Evolutionary conservation across 2,888 invertebrate genomes (phyloP).

Genomic region (Nomada lathburiana): DNA sequence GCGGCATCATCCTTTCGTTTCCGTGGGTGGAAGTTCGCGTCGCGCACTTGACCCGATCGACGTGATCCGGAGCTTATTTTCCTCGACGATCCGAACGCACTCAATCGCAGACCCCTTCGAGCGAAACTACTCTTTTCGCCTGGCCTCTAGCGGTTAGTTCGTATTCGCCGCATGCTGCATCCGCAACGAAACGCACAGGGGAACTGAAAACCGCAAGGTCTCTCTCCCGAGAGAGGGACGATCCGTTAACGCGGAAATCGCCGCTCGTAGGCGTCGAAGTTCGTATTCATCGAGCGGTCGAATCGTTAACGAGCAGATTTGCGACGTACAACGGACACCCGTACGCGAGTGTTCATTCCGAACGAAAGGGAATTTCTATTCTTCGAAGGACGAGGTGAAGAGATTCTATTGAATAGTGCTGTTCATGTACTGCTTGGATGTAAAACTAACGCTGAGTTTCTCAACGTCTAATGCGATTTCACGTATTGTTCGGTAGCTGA

Average conservation of each 20-base stretch:
- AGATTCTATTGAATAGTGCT: too few relatives aligned
- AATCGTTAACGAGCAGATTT: constrained; percentile 59
- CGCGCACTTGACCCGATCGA: constrained; percentile 15
- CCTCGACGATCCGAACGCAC: constrained; percentile 31
- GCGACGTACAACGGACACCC: constrained; percentile 37
- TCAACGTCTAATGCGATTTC: too few relatives aligned
- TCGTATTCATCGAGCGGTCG: constrained; percentile 68
- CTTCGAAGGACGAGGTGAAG: not conserved
- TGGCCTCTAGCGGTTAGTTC: constrained; percentile 28
- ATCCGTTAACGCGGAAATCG: constrained; percentile 62
- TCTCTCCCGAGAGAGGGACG: constrained; percentile 44
- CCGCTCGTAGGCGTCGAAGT: constrained; percentile 64
- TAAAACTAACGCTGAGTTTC: not conserved
- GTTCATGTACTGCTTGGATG: not conserved
- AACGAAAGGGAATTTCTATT: constrained; percentile 17
- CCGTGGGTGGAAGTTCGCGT: not conserved
- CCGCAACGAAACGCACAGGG: constrained; percentile 51
- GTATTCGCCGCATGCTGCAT: constrained; percentile 42
- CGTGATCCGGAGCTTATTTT: constrained; percentile 8
- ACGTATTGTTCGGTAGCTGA: too few relatives aligned
- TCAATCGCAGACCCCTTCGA: constrained; percentile 36
- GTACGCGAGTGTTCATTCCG: not conserved
- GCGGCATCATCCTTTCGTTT: not conserved
- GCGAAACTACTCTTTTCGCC: constrained; percentile 39
- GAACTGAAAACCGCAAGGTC: constrained; percentile 60